phyloP scores from a whole-genome alignment of 2,888 invertebrate species.

The Chorisops tibialis region DNA sequence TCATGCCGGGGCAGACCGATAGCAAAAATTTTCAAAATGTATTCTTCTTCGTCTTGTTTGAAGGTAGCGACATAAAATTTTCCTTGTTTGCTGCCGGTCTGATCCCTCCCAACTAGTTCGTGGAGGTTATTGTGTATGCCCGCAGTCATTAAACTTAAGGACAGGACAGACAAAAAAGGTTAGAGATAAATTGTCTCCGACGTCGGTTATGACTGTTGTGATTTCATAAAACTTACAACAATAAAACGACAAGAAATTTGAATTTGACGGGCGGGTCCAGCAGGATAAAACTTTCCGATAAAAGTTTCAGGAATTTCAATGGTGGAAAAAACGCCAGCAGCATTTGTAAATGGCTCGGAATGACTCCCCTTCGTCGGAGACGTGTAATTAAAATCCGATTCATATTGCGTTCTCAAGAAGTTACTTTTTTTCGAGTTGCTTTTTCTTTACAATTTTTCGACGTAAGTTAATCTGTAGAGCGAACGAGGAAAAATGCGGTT shows the following conservation, averaged over 20 bases:
- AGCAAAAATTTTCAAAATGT: not conserved
- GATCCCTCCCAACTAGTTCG: no score
- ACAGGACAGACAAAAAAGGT: slow-evolving; percentile 9
- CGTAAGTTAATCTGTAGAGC: not conserved
- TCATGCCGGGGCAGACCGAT: not conserved
- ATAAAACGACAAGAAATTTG: slow-evolving; percentile 28
- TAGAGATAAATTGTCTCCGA: slow-evolving; percentile 7
- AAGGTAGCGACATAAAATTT: no score
- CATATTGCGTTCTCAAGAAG: slow-evolving; percentile 13
- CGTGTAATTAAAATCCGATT: slow-evolving; percentile 24
- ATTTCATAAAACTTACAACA: slow-evolving; percentile 25
- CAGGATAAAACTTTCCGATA: slow-evolving; percentile 6
- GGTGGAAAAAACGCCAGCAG: slow-evolving; percentile 22
- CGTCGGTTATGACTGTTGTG: slow-evolving; percentile 9
- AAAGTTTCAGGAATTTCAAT: slow-evolving; percentile 17
- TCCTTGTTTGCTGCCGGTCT: no score
- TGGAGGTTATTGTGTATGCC: slow-evolving; percentile 1
- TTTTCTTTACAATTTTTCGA: not conserved
- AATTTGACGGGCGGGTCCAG: slow-evolving; percentile 7
- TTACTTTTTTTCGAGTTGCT: slow-evolving; percentile 5
- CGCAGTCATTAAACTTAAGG: slow-evolving; percentile 9
- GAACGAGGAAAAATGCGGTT: slow-evolving; percentile 1
- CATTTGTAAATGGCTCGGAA: slow-evolving; percentile 21
- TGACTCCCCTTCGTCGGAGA: slow-evolving; percentile 10
- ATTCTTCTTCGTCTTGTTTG: no score